phyloP scores from a whole-genome alignment of 2,888 invertebrate species.

The Polyploca ridens region DNA sequence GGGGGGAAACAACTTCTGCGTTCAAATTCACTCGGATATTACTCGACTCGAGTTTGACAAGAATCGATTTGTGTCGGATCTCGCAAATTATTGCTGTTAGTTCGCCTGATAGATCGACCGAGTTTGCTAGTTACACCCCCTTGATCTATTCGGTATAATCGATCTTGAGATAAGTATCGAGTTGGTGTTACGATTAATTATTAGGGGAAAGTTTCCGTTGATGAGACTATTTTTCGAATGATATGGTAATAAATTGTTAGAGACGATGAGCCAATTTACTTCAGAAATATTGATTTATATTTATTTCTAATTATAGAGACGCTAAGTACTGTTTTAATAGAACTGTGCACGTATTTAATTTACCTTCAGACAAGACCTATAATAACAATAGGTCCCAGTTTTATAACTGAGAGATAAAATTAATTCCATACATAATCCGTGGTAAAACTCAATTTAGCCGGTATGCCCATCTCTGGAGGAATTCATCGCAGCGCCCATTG shows the following conservation, averaged over 20 bases:
- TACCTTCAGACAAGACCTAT: not conserved
- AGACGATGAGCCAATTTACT: too few species aligned
- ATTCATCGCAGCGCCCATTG: constrained; percentile 11
- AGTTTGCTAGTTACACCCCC: constrained; percentile 2
- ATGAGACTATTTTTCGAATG: not conserved
- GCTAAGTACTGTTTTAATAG: too few species aligned
- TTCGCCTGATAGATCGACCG: constrained; percentile 23
- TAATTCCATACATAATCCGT: constrained; percentile 9
- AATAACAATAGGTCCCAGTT: not conserved
- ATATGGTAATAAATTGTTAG: not conserved
- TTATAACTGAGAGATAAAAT: constrained; percentile 2
- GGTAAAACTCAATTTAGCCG: constrained; percentile 12
- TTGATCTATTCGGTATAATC: constrained; percentile 8
- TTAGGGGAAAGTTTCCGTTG: not conserved
- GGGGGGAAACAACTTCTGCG: constrained; percentile 1
- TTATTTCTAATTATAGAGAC: too few species aligned
- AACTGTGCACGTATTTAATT: not conserved
- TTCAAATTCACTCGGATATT: constrained; percentile 9
- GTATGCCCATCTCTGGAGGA: constrained; percentile 5
- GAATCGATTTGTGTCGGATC: constrained; percentile 45
- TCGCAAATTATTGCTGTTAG: constrained; percentile 49
- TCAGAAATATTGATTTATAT: too few species aligned
- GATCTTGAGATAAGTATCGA: not conserved
- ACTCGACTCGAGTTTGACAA: constrained; percentile 20
- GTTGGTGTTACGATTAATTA: constrained; percentile 4